Base-by-base conservation (phyloP, 2,888 invertebrate genomes). In the Troides helena region DNA sequence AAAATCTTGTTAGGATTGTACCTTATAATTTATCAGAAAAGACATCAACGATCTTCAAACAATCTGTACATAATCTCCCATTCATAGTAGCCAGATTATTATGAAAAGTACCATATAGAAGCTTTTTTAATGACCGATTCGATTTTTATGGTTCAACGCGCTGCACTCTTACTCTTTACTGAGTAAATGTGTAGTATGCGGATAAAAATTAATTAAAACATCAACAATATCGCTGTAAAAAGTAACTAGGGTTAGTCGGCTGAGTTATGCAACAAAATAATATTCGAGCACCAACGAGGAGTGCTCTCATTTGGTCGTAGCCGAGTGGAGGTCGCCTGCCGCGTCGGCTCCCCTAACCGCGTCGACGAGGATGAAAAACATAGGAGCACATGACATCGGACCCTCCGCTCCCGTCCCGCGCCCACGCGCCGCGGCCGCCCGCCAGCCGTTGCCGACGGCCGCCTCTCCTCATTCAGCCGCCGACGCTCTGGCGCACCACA, bases 401-500 rank as follows among this genome's bases (percentile, higher is more conserved):
- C 83, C 84, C 85, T 82, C 84, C 88, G 82, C 83, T 78, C 85
- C 82, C 88, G 83, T 77, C 87, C 85, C 88, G 85, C 88, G 81
- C 88, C 86, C 86, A 82, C 89, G 84, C 87, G 82, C 85, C 86
- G 78, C 80, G 80, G 75, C 75, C 79, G 77, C 73, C 79, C 81
- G 81, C 79, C 81, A 78, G 82, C 81, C 83, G 80, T 75, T 82
- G 80, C 80, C 82, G 85, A 78, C 79, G 81, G 81, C 78, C 78
- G 84, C 76, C 85, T 79, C 81, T 82, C 83, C 85, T 90, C 92
- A 91, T 87, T 91, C 91, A 83, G 85, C 85, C 89, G 86, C 85
- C 87, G 89, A 85, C 91, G 87, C 83, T 88, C 90, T 85, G 88
- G 89, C 89, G 89, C 85, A 84, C 79, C 89, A 91, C 92, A 89